A percentile compares a stretch with the other conserved stretches of the same genome.
Evolutionary conservation across 2,113 vertebrate species (phyloP).

Genomic region (Pterophyllum scalare): DNA sequence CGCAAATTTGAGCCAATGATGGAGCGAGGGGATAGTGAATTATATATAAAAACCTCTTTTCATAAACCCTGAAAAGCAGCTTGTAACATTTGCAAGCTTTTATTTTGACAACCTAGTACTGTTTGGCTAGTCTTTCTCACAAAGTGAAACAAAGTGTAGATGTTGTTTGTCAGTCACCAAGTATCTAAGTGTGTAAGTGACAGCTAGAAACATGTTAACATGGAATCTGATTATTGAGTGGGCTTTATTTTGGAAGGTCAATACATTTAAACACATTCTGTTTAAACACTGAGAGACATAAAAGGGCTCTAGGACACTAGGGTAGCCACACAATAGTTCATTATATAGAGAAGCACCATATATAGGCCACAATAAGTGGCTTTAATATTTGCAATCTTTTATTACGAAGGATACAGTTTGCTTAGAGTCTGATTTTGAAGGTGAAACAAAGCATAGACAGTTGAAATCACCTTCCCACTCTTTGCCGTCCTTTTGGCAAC

Average conservation of each 20-base stretch:
- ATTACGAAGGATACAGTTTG: background rate
- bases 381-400: background rate
- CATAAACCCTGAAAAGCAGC: background rate
- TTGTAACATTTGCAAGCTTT: background rate
- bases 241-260: background rate
- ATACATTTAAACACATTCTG: background rate
- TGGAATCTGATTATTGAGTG: background rate
- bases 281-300: background rate
- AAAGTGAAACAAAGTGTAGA: background rate
- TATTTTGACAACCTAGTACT: background rate
- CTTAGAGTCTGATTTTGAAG: background rate
- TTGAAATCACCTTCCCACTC: background rate
- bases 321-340: background rate
- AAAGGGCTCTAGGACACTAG: too few relatives aligned
- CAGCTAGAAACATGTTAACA: background rate
- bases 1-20: too few relatives aligned
- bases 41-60: too few relatives aligned
- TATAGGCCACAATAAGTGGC: background rate
- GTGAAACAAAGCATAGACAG: background rate
- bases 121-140: background rate
- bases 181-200: background rate
- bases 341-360: background rate
- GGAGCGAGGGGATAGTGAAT: too few relatives aligned
- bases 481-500: background rate
- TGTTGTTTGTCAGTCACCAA: rapidly evolving